Percentiles rank a stretch among this genome's conserved stretches.
These are phyloP conservation scores for Lasaia peninsularis DNA, from an alignment of 1,140 invertebrate genomes.

Conservation along the genomic window DNA sequence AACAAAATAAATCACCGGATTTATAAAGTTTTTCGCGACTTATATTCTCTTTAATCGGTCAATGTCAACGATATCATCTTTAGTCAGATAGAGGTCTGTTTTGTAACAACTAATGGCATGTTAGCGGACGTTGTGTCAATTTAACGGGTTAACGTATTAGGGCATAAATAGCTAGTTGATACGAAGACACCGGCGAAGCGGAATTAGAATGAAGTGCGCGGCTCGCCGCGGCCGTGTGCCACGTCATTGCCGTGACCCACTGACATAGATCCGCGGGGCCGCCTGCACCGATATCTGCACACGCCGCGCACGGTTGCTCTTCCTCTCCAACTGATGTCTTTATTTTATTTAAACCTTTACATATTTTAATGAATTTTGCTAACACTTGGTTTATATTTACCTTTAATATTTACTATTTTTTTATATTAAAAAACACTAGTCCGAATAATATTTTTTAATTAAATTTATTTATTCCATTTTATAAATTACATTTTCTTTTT, in stretches of 20 bases:
- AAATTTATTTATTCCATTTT: no score
- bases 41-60: conserved; percentile 37
- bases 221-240: conserved; percentile 68
- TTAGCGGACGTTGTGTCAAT: conserved; percentile 27
- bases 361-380: not conserved
- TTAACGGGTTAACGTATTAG: conserved; percentile 43
- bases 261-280: conserved; percentile 74
- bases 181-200: conserved; percentile 67
- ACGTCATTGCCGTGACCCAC: conserved; percentile 76
- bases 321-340: conserved; percentile 50
- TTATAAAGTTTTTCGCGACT: conserved; percentile 14
- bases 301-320: conserved; percentile 62
- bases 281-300: conserved; percentile 75
- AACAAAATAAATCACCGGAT: not conserved
- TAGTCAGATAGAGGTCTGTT: conserved; percentile 18
- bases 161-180: conserved; percentile 51
- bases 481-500: no score
- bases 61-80: conserved; percentile 41
- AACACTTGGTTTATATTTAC: not conserved
- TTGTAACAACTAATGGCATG: conserved; percentile 24
- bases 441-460: no score
- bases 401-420: no score
- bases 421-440: no score
- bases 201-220: conserved; percentile 76
- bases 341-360: conserved; percentile 23